These are phyloP conservation scores for Camponotus fellah DNA, from an alignment of 2,888 invertebrate genomes.

Conservation along the genomic window DNA sequence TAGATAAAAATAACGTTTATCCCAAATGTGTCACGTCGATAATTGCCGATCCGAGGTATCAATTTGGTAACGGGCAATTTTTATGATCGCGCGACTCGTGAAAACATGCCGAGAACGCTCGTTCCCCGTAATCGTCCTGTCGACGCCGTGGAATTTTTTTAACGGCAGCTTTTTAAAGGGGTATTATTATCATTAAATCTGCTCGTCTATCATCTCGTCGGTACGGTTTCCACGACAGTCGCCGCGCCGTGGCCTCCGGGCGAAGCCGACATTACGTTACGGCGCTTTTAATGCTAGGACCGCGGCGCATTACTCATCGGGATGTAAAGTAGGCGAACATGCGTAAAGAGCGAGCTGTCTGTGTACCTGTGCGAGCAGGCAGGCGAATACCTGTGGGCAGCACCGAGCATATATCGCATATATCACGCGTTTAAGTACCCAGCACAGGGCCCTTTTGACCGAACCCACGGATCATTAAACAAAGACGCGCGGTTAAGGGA, in stretches of 20 bases:
- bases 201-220: conserved; percentile 68
- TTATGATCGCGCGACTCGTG: conserved; percentile 22
- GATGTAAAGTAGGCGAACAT: conserved; percentile 75
- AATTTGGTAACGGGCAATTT: conserved; percentile 42
- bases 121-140: conserved; percentile 42
- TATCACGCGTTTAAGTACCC: conserved; percentile 75
- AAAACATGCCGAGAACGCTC: conserved; percentile 27
- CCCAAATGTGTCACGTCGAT: conserved; percentile 22
- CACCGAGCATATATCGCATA: conserved; percentile 72
- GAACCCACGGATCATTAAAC: conserved; percentile 49
- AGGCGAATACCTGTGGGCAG: conserved; percentile 71
- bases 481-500: conserved; percentile 57
- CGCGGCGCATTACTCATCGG: conserved; percentile 73
- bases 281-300: conserved; percentile 72
- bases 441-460: conserved; percentile 63
- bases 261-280: conserved; percentile 65
- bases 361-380: conserved; percentile 65
- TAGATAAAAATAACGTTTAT: conserved; percentile 26
- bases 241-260: conserved; percentile 59
- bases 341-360: conserved; percentile 66
- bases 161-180: conserved; percentile 60
- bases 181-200: conserved; percentile 64
- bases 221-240: conserved; percentile 60
- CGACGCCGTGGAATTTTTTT: conserved; percentile 44
- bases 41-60: conserved; percentile 41